Base-by-base conservation (phyloP, 2,797 vertebrate species). In the Epinephelus malabaricus region DNA sequence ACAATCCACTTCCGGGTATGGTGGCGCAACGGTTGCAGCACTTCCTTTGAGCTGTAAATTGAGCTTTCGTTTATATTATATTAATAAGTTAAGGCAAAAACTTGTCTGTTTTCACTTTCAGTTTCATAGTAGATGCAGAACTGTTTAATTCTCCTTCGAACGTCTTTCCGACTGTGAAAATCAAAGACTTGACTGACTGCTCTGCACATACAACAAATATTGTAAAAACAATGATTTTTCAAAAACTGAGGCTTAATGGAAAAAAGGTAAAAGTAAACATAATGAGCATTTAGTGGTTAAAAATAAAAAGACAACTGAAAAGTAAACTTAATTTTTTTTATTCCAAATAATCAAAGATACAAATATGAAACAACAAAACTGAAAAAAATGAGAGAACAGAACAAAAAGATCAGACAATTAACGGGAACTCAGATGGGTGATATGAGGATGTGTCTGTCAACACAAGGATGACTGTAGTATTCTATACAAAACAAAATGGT, bases 321-420 rank as follows among this genome's bases (percentile, higher is more conserved):
- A 86, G 51, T 79, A 80, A 63, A 78, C 40, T 64, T 72, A 61
- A 88, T 69, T 69, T 75, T 88, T 34, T 89, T 90, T 92, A 95
- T 93, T 94, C 82, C 85, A 94, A 94, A 88, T 87, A 38, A 83
- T 86, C 73, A 85, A 90, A 91, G 80, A 91, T 88, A 94, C 90
- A 95, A 92, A 94, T 66, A 94, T 81, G 72, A 93, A 91, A 87
- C 73, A 84, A 82, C 76, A 86, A 76, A 92, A 90, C 84, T 15
- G 40, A 60, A 51, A 78, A 84, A 78, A 50, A 46, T 55, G 61
- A 83, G 59, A 51, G 18, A 73, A 83, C 14, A 59, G 56, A 66
- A 83, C 40, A 81, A 69, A 81, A 78, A 71, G 38, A 54, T 86
- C 64, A 67, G 64, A 76, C 10, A 49, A 50, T 45, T 45, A 63